Evolutionary conservation across 2,797 vertebrate species (phyloP).

Genomic region (Premnoplex brunnescens): DNA sequence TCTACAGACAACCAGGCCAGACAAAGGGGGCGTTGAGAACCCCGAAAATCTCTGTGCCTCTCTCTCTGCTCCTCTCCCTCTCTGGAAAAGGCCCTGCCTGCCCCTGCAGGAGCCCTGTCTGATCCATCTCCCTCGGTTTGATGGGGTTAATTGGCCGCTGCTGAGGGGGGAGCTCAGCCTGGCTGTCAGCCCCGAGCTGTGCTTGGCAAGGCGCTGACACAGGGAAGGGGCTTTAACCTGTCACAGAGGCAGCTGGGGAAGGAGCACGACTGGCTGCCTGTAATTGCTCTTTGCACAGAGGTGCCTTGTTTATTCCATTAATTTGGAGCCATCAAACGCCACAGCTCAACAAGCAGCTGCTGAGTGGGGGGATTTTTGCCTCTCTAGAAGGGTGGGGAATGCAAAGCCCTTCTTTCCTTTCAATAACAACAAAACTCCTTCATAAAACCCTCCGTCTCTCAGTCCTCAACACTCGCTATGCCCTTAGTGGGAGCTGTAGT

Average conservation of each 20-base stretch:
- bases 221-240: conserved; percentile 47
- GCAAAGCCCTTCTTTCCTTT: not conserved
- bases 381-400: not conserved
- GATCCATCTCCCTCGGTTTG: not conserved
- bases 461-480: accelerated
- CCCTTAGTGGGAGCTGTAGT: not conserved
- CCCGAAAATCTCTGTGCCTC: not conserved
- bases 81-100: not conserved
- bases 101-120: not conserved
- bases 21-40: not conserved
- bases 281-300: conserved; percentile 15
- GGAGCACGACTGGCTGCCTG: conserved; percentile 1
- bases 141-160: not conserved
- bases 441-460: not conserved
- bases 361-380: not conserved
- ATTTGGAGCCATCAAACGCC: conserved; percentile 46
- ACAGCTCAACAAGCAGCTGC: not conserved
- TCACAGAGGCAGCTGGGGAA: conserved; percentile 34
- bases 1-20: not conserved
- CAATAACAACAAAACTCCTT: not conserved
- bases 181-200: not conserved
- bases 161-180: not conserved
- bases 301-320: conserved; percentile 52
- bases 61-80: not conserved
- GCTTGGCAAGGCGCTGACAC: not conserved